Conservation (phyloP, 1,140 invertebrate genomes). For the Onthophagus taurus region DNA sequence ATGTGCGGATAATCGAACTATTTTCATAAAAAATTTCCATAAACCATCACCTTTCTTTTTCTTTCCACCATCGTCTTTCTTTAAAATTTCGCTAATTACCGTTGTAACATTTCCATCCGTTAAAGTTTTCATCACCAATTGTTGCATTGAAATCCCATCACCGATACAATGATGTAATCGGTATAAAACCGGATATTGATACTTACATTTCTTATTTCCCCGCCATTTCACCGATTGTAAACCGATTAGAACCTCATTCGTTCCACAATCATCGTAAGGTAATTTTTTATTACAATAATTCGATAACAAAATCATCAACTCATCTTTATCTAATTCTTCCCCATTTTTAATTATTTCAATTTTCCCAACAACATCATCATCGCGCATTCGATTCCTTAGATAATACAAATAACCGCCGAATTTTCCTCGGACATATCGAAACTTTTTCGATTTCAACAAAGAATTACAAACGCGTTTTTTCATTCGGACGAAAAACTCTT, state of each 20-base stretch:
- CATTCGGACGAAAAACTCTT: not conserved
- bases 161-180: constrained; percentile 1
- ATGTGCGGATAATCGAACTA: not conserved
- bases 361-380: not conserved
- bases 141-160: not conserved
- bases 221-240: not conserved
- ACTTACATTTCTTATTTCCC: not conserved
- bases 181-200: not conserved
- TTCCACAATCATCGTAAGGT: not conserved
- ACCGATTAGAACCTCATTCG: not conserved
- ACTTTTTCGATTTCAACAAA: not conserved
- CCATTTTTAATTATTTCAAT: not conserved
- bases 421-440: not conserved
- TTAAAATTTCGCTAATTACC: not conserved
- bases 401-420: not conserved
- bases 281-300: not conserved
- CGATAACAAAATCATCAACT: not conserved
- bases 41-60: not conserved
- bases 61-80: not conserved
- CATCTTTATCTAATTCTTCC: not conserved
- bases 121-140: not conserved
- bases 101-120: not conserved
- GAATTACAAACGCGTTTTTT: not conserved
- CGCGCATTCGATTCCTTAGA: not conserved
- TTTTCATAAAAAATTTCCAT: not conserved